Conservation (phyloP, 2,888 invertebrate genomes). For the Leptura quadrifasciata region DNA sequence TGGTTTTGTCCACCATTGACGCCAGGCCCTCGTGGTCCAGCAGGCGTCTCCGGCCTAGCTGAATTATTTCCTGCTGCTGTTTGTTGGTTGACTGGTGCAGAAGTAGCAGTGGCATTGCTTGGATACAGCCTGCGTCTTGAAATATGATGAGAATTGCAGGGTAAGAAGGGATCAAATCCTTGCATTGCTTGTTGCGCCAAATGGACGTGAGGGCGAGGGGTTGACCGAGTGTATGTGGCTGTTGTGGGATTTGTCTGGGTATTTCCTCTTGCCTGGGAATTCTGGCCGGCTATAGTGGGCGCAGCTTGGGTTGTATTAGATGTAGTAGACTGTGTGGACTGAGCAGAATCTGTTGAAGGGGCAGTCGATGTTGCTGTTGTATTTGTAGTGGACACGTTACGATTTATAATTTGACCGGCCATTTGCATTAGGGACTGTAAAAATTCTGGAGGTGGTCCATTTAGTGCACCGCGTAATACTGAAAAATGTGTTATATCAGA, state of each 20-base stretch:
- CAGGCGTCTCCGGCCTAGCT: slow-evolving; percentile 16
- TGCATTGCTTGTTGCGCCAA: slow-evolving; percentile 78
- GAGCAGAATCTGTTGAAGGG: slow-evolving; percentile 49
- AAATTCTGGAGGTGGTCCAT: slow-evolving; percentile 74
- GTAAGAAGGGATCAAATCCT: slow-evolving; percentile 81
- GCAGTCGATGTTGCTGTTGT: slow-evolving; percentile 16
- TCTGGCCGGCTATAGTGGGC: slow-evolving; percentile 66
- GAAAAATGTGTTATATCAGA: slow-evolving; percentile 41
- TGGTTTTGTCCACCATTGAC: slow-evolving; percentile 34
- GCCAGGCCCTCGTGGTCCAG: background rate
- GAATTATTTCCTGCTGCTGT: background rate
- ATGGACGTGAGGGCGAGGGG: slow-evolving; percentile 82
- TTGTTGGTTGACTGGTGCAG: slow-evolving; percentile 22
- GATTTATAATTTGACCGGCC: slow-evolving; percentile 72
- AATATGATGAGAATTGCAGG: slow-evolving; percentile 84
- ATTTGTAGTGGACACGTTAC: slow-evolving; percentile 56
- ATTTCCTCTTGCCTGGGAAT: slow-evolving; percentile 77
- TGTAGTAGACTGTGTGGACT: slow-evolving; percentile 43
- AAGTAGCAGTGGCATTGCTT: slow-evolving; percentile 36
- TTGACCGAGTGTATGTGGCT: slow-evolving; percentile 82
- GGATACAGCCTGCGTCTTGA: slow-evolving; percentile 64
- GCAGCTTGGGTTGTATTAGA: slow-evolving; percentile 43
- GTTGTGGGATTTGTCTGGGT: slow-evolving; percentile 84
- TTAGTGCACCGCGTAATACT: slow-evolving; percentile 72
- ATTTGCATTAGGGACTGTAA: slow-evolving; percentile 77